Conservation (phyloP, 2,113 vertebrate genomes). For the Isurus oxyrinchus region DNA sequence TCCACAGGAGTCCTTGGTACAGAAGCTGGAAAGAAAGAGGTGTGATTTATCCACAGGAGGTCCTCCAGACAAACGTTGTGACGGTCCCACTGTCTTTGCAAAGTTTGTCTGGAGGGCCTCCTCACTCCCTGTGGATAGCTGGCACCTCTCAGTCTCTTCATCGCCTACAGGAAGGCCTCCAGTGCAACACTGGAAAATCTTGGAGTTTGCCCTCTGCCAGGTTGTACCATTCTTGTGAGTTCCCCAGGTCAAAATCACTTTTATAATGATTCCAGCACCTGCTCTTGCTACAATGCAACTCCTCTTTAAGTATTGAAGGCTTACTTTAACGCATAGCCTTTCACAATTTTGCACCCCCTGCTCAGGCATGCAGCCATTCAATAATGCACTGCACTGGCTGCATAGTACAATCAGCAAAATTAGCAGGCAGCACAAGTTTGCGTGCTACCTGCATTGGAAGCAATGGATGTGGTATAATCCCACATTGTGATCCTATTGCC, state of each 20-base stretch:
- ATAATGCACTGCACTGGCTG: no score
- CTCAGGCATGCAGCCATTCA: no score
- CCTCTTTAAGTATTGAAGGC: no score
- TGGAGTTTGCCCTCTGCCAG: neutral
- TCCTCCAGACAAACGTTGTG: neutral
- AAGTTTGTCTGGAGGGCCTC: neutral
- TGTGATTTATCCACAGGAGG: neutral
- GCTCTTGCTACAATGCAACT: no score
- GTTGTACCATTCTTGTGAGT: neutral
- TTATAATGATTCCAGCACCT: no score
- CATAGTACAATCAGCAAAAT: no score
- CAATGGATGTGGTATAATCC: neutral
- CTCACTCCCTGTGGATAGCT: neutral
- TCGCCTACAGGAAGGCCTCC: neutral
- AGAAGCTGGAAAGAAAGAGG: neutral
- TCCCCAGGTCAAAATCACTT: neutral
- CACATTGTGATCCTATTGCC: neutral
- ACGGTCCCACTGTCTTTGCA: neutral
- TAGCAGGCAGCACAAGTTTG: no score
- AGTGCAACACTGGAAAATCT: neutral
- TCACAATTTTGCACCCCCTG: no score
- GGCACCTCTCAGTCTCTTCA: neutral
- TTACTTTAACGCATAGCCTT: no score
- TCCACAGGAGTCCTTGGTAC: neutral
- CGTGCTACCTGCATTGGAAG: no score